Evolutionary conservation across 2,888 invertebrate species (phyloP), one percentile per base, ranked within the genome.

Genomic region (Liodrosophila aerea): DNA sequence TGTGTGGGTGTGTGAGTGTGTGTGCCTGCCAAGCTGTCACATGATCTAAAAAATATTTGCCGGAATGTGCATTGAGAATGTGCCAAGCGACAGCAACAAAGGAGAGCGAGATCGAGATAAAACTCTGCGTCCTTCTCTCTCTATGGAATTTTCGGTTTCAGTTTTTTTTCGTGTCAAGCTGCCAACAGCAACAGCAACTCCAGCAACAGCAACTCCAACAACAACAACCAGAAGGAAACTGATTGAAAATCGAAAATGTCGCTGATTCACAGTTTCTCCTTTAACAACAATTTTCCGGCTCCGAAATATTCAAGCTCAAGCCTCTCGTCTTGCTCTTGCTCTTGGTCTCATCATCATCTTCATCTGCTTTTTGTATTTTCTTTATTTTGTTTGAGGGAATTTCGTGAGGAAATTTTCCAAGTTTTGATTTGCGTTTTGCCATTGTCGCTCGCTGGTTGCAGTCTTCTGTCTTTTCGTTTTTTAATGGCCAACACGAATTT

Each of bases 401-500:
- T 74, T 82, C 82, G 82, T 82, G 86, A 74, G 71, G 74, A 84
- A 81, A 85, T 71, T 72, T 65, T 52, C 45, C 30, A 47, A 65
- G 57, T 65, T 72, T 86, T 83, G 85, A 84, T 86, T 85, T 85
- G 70, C 73, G 70, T 82, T 86, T 85, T 22, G 73, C 81, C 84
- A 76, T 83, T 80, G 83, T 85, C 83, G 74, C 70, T 70, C 51
- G 40, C 63, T 47, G 3, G n/a, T 18, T 16, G 39, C 39, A n/a
- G n/a, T n/a, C n/a, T n/a, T 39, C 4, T 2, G 11, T 11, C 37
- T 37, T 13, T 44, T 40, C 39, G n/a, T 39, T 15, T 65, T 83
- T 85, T 78, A 78, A 78, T 78, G 85, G 85, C 78, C 78, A 78
- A 78, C 78, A 78, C 78, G 78, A 78, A 85, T 85, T 78, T 85